Percentiles rank a stretch among this genome's conserved stretches.
Conservation (phyloP, 2,113 vertebrate genomes). For the Galemys pyrenaicus region DNA sequence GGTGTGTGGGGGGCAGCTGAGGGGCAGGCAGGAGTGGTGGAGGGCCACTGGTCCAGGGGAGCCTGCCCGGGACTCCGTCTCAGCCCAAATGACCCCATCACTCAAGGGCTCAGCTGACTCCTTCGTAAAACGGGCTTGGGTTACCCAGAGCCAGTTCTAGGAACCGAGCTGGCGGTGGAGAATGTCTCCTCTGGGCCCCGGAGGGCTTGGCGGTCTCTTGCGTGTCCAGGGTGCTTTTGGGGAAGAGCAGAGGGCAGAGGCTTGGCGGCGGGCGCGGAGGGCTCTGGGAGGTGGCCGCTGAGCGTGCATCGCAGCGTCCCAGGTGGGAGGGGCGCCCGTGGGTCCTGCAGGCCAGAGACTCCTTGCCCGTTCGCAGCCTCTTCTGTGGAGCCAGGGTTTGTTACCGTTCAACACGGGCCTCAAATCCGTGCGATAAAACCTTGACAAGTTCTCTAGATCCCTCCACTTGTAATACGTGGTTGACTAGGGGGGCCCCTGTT, state of each 20-base stretch:
- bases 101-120: neutral
- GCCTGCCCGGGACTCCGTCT: rapidly evolving
- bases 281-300: neutral
- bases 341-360: neutral
- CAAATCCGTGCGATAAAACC: neutral
- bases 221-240: neutral
- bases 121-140: neutral
- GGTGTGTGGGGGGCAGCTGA: neutral
- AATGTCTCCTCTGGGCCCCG: neutral
- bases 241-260: neutral
- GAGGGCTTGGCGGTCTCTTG: neutral
- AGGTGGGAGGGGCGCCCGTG: neutral
- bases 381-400: neutral
- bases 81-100: neutral
- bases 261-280: neutral
- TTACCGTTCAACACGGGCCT: neutral
- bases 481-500: no score
- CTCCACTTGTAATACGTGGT: no score
- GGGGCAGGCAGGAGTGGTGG: neutral
- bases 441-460: no score
- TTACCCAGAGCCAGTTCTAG: neutral
- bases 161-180: neutral
- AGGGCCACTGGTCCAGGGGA: neutral
- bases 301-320: no score
- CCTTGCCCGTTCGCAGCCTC: neutral